These are phyloP conservation scores for Salvelinus alpinus DNA, from an alignment of 2,113 vertebrate genomes.

Conservation along the genomic window DNA sequence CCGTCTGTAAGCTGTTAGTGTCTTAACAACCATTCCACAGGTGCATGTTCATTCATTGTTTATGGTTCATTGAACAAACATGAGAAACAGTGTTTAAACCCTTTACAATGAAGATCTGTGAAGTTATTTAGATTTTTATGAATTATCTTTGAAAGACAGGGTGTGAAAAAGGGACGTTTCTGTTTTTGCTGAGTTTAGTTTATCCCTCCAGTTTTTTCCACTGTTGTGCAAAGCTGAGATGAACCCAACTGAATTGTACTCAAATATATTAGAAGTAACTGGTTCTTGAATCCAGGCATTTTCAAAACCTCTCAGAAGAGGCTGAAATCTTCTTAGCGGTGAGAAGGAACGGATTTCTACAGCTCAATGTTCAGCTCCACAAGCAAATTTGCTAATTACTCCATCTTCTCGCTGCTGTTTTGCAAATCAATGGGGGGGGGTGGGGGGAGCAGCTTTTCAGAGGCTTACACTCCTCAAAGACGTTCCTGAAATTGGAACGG, in stretches of 20 bases:
- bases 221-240: not conserved
- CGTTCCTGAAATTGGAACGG: slow-evolving; percentile 39
- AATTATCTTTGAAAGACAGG: too few relatives aligned
- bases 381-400: slow-evolving; percentile 50
- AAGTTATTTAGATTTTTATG: too few relatives aligned
- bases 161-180: too few relatives aligned
- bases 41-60: too few relatives aligned
- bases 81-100: too few relatives aligned
- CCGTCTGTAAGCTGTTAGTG: too few relatives aligned
- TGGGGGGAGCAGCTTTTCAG: slow-evolving; percentile 25
- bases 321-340: slow-evolving; percentile 37
- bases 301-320: slow-evolving; percentile 28
- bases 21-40: too few relatives aligned
- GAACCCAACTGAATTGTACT: not conserved
- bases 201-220: not conserved
- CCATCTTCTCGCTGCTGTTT: slow-evolving; percentile 27
- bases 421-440: slow-evolving; percentile 27
- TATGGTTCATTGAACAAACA: too few relatives aligned
- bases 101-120: too few relatives aligned
- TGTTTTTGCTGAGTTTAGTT: not conserved
- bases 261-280: slow-evolving; percentile 23
- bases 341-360: slow-evolving; percentile 35
- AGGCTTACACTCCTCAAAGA: slow-evolving; percentile 43
- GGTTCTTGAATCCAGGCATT: slow-evolving; percentile 22
- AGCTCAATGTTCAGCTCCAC: slow-evolving; percentile 25